Percentiles rank a stretch among this genome's conserved stretches.
Evolutionary conservation across 2,888 invertebrate species (phyloP).

Genomic region (Oxyscelio sp.): DNA sequence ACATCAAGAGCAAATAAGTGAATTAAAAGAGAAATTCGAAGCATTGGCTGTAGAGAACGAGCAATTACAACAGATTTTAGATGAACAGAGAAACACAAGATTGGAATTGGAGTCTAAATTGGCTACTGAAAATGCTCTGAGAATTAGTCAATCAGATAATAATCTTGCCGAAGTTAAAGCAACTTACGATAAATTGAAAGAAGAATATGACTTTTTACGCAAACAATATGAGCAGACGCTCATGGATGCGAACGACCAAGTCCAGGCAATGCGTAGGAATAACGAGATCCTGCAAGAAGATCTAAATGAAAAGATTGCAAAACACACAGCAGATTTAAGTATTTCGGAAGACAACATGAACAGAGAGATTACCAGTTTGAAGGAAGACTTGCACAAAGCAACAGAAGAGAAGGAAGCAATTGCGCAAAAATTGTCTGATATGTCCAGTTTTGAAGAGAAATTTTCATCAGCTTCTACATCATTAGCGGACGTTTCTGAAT

Average conservation of each 20-base stretch:
- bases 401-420: constrained; percentile 83
- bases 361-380: constrained; percentile 67
- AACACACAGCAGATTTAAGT: constrained; percentile 75
- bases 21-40: constrained; percentile 89
- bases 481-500: constrained; percentile 82
- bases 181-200: constrained; percentile 76
- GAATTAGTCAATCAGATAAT: constrained; percentile 78
- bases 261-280: constrained; percentile 78
- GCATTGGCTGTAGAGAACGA: constrained; percentile 91
- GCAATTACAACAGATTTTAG: constrained; percentile 90
- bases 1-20: constrained; percentile 87
- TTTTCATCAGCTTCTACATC: constrained; percentile 73
- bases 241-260: constrained; percentile 82
- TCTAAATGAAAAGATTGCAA: constrained; percentile 75
- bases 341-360: constrained; percentile 65
- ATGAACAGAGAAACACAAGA: constrained; percentile 89
- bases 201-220: constrained; percentile 79
- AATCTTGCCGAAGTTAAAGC: constrained; percentile 76
- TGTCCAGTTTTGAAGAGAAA: constrained; percentile 87
- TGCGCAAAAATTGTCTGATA: constrained; percentile 85
- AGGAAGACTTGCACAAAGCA: constrained; percentile 66
- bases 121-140: constrained; percentile 68
- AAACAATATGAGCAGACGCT: constrained; percentile 82
- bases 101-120: constrained; percentile 76
- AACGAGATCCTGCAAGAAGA: constrained; percentile 80